These are phyloP conservation scores for Calypte anna DNA, from an alignment of 2,113 vertebrate genomes.

Conservation along the genomic window DNA sequence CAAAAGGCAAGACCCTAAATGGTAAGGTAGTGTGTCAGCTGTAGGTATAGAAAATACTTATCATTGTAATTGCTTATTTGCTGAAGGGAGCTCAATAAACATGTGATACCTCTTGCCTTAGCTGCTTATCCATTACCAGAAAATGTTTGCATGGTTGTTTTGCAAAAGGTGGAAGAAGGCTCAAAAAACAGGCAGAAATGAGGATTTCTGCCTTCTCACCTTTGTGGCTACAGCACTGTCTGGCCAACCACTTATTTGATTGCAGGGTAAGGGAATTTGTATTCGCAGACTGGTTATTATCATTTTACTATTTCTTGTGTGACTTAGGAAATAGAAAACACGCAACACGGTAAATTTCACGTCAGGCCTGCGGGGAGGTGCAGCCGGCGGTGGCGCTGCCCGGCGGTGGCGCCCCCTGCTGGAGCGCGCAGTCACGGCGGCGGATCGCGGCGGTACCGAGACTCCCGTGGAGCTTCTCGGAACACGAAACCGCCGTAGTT, in stretches of 20 bases:
- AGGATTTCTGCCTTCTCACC: neutral
- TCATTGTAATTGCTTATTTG: neutral
- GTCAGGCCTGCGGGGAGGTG: too few species aligned
- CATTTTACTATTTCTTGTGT: neutral
- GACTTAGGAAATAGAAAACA: neutral
- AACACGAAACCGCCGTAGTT: fast-evolving
- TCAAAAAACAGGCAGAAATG: neutral
- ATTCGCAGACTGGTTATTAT: neutral
- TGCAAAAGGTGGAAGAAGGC: neutral
- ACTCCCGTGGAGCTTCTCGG: too few species aligned
- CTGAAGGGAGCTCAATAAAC: neutral
- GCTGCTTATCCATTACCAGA: neutral
- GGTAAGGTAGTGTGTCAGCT: neutral
- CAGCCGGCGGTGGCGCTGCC: too few species aligned
- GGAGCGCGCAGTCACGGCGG: neutral
- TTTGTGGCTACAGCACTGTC: neutral
- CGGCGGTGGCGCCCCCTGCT: constrained; percentile 7
- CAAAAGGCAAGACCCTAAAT: neutral
- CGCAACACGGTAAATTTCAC: fast-evolving
- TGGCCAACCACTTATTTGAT: neutral
- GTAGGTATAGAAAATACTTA: neutral
- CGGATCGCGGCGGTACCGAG: too few species aligned
- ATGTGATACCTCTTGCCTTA: neutral
- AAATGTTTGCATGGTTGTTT: neutral
- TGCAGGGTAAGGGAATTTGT: neutral